phyloP scores from a whole-genome alignment of 2,888 invertebrate species.

The Chrysina gloriosa region DNA sequence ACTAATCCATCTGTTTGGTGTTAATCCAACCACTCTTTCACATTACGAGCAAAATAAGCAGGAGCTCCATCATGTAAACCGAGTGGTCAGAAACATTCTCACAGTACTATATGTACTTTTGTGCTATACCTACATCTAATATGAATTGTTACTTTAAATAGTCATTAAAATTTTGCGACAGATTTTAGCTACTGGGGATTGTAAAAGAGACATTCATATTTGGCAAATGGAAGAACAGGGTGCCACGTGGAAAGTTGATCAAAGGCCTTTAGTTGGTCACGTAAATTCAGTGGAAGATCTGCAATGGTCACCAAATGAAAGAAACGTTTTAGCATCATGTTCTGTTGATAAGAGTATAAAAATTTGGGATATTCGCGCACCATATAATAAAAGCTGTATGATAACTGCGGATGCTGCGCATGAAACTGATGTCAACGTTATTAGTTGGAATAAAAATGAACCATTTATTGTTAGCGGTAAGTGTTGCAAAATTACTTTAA shows the following conservation, averaged over 20 bases:
- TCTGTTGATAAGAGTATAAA: constrained; percentile 91
- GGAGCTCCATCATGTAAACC: no score
- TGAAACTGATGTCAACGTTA: constrained; percentile 94
- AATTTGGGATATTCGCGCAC: constrained; percentile 94
- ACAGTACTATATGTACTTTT: no score
- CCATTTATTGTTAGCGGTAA: constrained; percentile 87
- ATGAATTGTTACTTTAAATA: background rate
- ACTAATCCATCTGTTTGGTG: no score
- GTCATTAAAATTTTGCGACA: constrained; percentile 59
- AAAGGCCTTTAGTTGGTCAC: constrained; percentile 88
- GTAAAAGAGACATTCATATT: constrained; percentile 90
- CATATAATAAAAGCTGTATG: constrained; percentile 92
- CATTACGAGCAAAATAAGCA: no score
- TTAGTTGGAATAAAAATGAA: constrained; percentile 95
- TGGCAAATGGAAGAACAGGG: constrained; percentile 87
- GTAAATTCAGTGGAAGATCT: constrained; percentile 95
- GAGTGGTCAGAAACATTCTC: no score
- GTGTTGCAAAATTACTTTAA: constrained; percentile 42
- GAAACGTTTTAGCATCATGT: constrained; percentile 87
- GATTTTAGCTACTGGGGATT: constrained; percentile 94
- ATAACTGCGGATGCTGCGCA: constrained; percentile 88
- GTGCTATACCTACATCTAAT: no score
- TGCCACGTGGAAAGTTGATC: constrained; percentile 87
- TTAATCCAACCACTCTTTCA: no score
- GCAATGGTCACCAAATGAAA: constrained; percentile 98